Percentiles rank a stretch among this genome's conserved stretches.
Evolutionary conservation across 2,113 vertebrate species (phyloP).

Genomic region (Machaerirhynchus nigripectus): DNA sequence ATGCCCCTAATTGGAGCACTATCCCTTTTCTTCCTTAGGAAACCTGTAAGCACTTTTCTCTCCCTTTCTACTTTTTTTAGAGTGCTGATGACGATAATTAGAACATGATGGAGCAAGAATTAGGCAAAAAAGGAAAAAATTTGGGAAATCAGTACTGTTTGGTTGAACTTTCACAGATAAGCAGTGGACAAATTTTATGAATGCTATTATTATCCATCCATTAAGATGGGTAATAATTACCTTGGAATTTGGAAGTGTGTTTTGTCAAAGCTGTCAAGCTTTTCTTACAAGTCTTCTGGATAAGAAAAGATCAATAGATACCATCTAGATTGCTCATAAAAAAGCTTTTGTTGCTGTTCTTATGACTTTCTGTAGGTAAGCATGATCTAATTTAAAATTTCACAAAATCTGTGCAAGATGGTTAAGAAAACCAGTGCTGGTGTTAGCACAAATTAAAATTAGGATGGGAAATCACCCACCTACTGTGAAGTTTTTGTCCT

Average conservation of each 20-base stretch:
- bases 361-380: neutral
- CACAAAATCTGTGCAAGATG: neutral
- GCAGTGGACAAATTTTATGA: neutral
- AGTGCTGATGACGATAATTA: neutral
- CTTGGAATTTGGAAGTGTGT: neutral
- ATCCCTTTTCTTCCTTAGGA: slow-evolving; percentile 93
- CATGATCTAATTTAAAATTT: neutral
- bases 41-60: slow-evolving; percentile 81
- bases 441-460: neutral
- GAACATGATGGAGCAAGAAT: neutral
- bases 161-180: neutral
- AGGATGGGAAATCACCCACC: neutral
- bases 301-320: neutral
- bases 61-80: neutral
- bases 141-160: neutral
- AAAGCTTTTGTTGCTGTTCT: neutral
- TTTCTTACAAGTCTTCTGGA: neutral
- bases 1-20: slow-evolving; percentile 93
- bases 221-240: neutral
- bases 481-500: neutral
- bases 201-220: neutral
- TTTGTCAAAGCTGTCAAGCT: neutral
- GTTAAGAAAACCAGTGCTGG: neutral
- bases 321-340: neutral
- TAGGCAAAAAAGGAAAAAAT: neutral